phyloP scores from a whole-genome alignment of 2,888 invertebrate genomes.

The Drosophila fulvimacula region DNA sequence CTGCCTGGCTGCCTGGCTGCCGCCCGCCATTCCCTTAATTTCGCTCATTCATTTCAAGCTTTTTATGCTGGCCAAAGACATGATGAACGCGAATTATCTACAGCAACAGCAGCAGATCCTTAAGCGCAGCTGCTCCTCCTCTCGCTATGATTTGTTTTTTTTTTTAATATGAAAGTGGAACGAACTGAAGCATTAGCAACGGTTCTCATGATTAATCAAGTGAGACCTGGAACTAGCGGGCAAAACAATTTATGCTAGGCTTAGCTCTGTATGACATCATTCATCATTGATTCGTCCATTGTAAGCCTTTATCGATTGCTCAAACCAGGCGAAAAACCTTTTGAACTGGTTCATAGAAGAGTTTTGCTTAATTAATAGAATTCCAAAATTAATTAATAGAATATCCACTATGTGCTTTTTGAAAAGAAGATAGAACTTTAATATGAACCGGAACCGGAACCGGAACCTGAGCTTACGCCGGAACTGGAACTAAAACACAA shows the following conservation, averaged over 20 bases:
- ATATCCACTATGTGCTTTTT: too few relatives aligned
- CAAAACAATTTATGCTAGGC: background rate
- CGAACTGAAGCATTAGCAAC: background rate
- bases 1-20: slow-evolving; percentile 8
- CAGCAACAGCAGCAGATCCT: slow-evolving; percentile 12
- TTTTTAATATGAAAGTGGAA: background rate
- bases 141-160: background rate
- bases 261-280: background rate
- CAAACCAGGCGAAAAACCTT: background rate
- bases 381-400: too few relatives aligned
- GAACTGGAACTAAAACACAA: slow-evolving; percentile 5
- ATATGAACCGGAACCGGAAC: background rate
- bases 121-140: background rate
- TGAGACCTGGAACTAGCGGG: background rate
- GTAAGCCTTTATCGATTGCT: background rate
- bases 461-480: background rate
- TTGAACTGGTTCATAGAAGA: background rate
- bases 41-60: slow-evolving; percentile 53
- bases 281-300: background rate
- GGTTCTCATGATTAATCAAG: slow-evolving; percentile 2
- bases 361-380: background rate
- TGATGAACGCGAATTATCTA: slow-evolving; percentile 50
- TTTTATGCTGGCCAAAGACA: slow-evolving; percentile 61
- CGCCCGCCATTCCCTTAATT: slow-evolving; percentile 49
- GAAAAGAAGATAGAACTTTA: background rate